Evolutionary conservation across 2,888 invertebrate genomes (phyloP).

Genomic region (Dioctria linearis): DNA sequence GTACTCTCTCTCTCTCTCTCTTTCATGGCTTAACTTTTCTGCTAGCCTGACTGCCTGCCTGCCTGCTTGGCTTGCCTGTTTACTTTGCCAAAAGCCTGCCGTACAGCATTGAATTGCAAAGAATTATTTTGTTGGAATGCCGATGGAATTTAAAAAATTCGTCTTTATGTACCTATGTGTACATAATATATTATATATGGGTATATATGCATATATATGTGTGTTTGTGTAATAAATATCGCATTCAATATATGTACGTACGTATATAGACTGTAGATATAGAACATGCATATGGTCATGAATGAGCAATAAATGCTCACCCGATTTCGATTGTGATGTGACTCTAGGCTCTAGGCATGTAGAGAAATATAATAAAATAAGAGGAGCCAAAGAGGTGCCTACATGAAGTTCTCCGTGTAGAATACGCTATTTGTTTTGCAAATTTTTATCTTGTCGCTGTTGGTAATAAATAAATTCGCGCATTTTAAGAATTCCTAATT

Average conservation of each 20-base stretch:
- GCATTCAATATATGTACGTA: too few relatives aligned
- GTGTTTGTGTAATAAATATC: too few relatives aligned
- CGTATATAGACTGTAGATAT: neutral
- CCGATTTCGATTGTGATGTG: slow-evolving; percentile 22
- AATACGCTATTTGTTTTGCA: neutral
- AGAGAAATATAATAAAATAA: neutral
- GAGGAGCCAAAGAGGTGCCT: neutral
- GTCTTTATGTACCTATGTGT: neutral
- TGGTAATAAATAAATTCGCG: too few relatives aligned
- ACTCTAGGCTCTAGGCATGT: neutral
- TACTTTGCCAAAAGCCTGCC: neutral
- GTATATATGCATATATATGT: neutral
- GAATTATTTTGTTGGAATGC: slow-evolving; percentile 44
- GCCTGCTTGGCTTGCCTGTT: too few relatives aligned
- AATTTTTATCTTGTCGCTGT: too few relatives aligned
- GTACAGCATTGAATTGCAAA: slow-evolving; percentile 22
- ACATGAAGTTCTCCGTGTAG: neutral
- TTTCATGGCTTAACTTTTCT: neutral
- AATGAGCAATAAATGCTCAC: slow-evolving; percentile 25
- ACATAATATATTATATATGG: neutral
- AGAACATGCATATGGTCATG: slow-evolving; percentile 7
- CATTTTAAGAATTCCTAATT: too few relatives aligned
- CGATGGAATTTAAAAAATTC: slow-evolving; percentile 42
- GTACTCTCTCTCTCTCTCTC: neutral
- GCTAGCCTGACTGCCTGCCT: too few relatives aligned